Evolutionary conservation across 53 echinoderm and acorn worm genomes (phyloP).

Genomic region (Temnopleurus reevesii): DNA sequence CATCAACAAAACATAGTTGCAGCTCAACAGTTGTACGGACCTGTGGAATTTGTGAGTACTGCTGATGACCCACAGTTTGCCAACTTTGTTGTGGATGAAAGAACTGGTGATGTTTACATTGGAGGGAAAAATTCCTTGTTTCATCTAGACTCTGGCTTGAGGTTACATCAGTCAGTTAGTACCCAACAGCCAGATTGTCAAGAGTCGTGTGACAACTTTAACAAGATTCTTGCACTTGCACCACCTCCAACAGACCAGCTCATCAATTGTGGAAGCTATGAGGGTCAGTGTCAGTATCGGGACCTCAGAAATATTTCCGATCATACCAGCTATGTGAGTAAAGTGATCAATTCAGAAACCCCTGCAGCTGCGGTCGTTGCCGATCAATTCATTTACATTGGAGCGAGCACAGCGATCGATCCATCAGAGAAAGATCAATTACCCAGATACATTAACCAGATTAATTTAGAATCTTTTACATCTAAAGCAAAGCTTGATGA

Average conservation of each 20-base stretch:
- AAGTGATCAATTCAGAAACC: not conserved
- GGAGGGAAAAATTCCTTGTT: not conserved
- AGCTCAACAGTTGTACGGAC: not conserved
- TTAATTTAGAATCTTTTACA: not conserved
- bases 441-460: not conserved
- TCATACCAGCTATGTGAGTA: not conserved
- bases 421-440: not conserved
- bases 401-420: not conserved
- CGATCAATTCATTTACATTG: not conserved
- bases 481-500: not conserved
- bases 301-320: not conserved
- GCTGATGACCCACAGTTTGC: not conserved
- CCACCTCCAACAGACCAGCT: not conserved
- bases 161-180: not conserved
- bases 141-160: conserved; percentile 21
- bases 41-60: not conserved
- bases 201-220: not conserved
- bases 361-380: conserved; percentile 8
- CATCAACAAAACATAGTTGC: not conserved
- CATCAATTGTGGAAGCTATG: not conserved
- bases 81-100: not conserved
- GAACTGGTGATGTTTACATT: not conserved
- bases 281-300: not conserved
- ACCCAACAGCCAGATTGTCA: not conserved
- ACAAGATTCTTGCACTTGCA: conserved; percentile 5